These are phyloP conservation scores for Neuroterus valhalla DNA, from an alignment of 1,140 invertebrate genomes.

Conservation along the genomic window DNA sequence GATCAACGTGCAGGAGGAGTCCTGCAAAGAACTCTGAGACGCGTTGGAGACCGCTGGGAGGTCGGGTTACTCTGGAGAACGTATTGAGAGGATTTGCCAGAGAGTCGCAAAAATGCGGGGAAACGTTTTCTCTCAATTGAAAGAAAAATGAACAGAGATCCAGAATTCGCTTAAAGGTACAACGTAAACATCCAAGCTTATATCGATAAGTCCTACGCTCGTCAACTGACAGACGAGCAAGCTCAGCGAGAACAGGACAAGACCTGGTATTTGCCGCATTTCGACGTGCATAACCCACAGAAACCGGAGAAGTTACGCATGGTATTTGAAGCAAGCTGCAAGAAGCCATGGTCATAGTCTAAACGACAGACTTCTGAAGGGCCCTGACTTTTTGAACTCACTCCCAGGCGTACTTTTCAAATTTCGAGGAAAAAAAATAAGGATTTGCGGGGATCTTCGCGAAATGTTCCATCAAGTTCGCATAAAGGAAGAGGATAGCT, in stretches of 20 bases:
- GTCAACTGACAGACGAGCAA: conserved; percentile 1
- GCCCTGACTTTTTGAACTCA: conserved; percentile 56
- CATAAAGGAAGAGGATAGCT: conserved; percentile 54
- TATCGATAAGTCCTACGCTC: conserved; percentile 44
- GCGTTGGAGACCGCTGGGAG: too few relatives aligned
- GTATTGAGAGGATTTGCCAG: background rate
- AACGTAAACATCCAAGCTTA: conserved; percentile 36
- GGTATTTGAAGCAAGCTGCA: conserved; percentile 57
- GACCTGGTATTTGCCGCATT: conserved; percentile 55
- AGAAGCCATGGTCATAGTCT: conserved; percentile 44
- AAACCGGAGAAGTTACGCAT: conserved; percentile 53
- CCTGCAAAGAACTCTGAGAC: too few relatives aligned
- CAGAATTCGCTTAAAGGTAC: conserved; percentile 34
- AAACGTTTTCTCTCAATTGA: conserved; percentile 34
- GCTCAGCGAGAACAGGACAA: too few relatives aligned
- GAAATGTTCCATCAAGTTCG: conserved; percentile 67
- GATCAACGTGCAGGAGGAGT: too few relatives aligned
- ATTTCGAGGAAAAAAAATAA: conserved; percentile 54
- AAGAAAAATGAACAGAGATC: conserved; percentile 32
- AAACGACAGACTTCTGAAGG: conserved; percentile 57
- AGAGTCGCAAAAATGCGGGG: conserved; percentile 20
- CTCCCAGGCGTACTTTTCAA: conserved; percentile 57
- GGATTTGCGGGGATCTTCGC: conserved; percentile 59
- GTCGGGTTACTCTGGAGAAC: conserved; percentile 6
- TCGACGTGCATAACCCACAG: conserved; percentile 52